Evolutionary conservation across 2,888 invertebrate species (phyloP).

Genomic region (Pycnomerus fuliginosus): DNA sequence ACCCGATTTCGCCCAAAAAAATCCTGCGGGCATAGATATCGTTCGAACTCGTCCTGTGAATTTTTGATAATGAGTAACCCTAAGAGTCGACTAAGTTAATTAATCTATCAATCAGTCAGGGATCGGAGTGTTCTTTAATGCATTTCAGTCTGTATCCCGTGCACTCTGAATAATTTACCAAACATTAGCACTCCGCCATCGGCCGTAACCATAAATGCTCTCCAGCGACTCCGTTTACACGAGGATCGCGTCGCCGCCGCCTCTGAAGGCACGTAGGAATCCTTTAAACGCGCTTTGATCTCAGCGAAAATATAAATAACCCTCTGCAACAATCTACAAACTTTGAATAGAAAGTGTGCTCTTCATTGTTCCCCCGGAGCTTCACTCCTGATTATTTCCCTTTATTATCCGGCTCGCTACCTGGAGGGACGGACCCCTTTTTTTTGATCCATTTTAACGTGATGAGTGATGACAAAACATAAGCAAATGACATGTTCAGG

Average conservation of each 20-base stretch:
- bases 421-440: too few relatives aligned
- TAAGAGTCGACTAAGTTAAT: constrained; percentile 45
- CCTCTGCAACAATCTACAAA: constrained; percentile 8
- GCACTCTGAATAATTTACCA: constrained; percentile 51
- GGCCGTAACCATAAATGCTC: constrained; percentile 48
- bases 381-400: constrained; percentile 6
- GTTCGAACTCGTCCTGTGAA: too few relatives aligned
- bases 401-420: too few relatives aligned
- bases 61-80: constrained; percentile 34
- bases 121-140: constrained; percentile 49
- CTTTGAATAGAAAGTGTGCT: not conserved
- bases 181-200: constrained; percentile 49
- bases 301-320: constrained; percentile 2
- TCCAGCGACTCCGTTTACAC: constrained; percentile 40
- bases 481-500: too few relatives aligned
- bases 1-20: too few relatives aligned
- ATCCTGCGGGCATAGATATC: too few relatives aligned
- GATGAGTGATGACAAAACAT: too few relatives aligned
- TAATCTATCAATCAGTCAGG: constrained; percentile 49
- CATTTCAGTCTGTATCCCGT: constrained; percentile 44
- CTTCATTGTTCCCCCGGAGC: constrained; percentile 1
- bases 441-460: too few relatives aligned
- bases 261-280: constrained; percentile 14
- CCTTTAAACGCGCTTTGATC: constrained; percentile 14
- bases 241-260: constrained; percentile 15